Percentiles rank a stretch among this genome's conserved stretches.
Evolutionary conservation across 2,888 invertebrate species (phyloP).

Genomic region (Epinotia bilunana): DNA sequence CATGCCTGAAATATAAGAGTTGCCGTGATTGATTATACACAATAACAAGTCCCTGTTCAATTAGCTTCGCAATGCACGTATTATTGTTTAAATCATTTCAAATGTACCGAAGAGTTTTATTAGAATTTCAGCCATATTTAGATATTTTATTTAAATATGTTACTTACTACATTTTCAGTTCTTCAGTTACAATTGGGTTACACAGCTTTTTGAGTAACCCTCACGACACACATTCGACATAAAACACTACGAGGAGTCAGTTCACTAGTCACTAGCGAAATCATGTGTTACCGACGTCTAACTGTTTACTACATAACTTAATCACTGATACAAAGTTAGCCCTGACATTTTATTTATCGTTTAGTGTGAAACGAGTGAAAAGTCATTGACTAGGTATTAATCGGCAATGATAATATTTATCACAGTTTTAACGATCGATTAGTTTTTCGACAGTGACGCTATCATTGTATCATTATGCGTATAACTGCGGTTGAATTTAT

Average conservation of each 20-base stretch:
- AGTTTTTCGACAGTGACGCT: neutral
- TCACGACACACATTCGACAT: neutral
- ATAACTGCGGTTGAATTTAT: too few species aligned
- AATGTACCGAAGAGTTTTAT: neutral
- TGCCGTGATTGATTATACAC: too few species aligned
- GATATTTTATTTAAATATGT: neutral
- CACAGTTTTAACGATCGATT: constrained; percentile 27
- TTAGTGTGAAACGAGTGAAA: constrained; percentile 12
- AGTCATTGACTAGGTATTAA: constrained; percentile 33
- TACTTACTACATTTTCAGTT: constrained; percentile 26
- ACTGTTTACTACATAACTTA: constrained; percentile 23
- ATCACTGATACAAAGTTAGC: constrained; percentile 13
- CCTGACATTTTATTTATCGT: constrained; percentile 22
- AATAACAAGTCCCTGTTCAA: neutral
- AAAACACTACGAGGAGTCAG: neutral
- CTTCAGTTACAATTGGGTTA: neutral
- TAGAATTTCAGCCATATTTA: neutral
- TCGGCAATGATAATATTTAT: constrained; percentile 27
- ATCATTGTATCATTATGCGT: too few species aligned
- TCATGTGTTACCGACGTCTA: neutral
- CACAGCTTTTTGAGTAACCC: neutral
- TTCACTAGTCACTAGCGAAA: neutral
- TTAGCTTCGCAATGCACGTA: neutral
- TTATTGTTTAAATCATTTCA: neutral
- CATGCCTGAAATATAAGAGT: too few species aligned